A percentile compares a stretch with the other conserved stretches of the same genome.
phyloP scores from a whole-genome alignment of 1,140 invertebrate genomes.

The Caenorhabditis tropicalis region DNA sequence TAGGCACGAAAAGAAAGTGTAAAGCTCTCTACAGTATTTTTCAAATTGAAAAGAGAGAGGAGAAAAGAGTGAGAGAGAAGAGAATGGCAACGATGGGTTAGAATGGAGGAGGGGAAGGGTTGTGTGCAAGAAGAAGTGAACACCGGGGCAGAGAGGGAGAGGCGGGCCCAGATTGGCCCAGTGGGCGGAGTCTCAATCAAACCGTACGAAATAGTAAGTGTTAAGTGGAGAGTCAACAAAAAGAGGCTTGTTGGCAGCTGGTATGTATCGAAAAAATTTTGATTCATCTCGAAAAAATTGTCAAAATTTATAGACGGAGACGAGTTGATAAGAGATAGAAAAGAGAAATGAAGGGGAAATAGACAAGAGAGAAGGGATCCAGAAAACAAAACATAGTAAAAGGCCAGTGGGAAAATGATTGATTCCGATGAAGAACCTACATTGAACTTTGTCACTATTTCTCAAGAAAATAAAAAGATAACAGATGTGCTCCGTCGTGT shows the following conservation, averaged over 20 bases:
- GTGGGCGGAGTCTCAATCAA: conserved; percentile 12
- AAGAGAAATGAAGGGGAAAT: not conserved
- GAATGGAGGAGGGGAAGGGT: not conserved
- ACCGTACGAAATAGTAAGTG: conserved; percentile 32
- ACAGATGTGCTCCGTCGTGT: not conserved
- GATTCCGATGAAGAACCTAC: not conserved
- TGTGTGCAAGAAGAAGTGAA: conserved; percentile 28
- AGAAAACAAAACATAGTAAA: not conserved
- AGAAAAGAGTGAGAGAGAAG: not conserved
- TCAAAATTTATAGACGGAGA: not conserved
- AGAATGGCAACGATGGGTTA: not conserved
- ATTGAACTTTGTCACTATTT: not conserved
- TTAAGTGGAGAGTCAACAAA: not conserved
- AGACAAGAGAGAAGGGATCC: not conserved
- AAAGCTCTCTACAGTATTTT: no score
- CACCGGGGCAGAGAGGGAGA: not conserved
- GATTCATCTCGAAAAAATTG: not conserved
- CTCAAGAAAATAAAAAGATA: not conserved
- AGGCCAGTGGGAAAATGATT: not conserved
- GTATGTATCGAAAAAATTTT: not conserved
- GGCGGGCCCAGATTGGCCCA: not conserved
- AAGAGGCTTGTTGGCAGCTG: not conserved
- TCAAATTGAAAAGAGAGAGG: no score
- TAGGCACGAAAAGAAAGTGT: no score
- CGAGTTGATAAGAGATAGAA: not conserved